phyloP scores from a whole-genome alignment of 2,797 vertebrate species.

The Eulemur mongoz region DNA sequence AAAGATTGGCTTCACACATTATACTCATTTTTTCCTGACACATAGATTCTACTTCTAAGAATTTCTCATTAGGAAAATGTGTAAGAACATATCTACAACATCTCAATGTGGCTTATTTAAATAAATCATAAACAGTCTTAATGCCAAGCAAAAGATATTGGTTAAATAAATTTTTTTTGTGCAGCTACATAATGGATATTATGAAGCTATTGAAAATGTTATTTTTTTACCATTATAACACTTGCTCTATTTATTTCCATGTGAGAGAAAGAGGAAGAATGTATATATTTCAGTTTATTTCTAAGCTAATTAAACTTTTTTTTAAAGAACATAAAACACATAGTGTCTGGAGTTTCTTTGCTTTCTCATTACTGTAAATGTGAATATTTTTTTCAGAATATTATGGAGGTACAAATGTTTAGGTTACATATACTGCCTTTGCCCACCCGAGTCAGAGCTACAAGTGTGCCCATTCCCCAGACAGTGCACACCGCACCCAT shows the following conservation, averaged over 20 bases:
- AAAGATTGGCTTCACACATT: neutral
- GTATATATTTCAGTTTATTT: neutral
- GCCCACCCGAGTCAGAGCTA: too few species aligned
- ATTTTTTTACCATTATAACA: constrained; percentile 6
- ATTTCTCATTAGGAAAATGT: neutral
- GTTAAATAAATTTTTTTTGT: constrained; percentile 17
- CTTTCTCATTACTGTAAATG: too few species aligned
- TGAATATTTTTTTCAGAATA: too few species aligned
- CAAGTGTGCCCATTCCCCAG: too few species aligned
- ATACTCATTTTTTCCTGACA: neutral
- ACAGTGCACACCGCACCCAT: too few species aligned
- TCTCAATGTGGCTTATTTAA: neutral
- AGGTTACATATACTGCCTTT: too few species aligned
- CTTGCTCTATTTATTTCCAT: neutral
- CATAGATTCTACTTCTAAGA: neutral
- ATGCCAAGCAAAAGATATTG: constrained; percentile 7
- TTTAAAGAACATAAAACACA: neutral
- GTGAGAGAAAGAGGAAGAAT: neutral
- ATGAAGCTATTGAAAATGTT: neutral
- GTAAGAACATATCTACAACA: neutral
- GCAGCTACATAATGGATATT: neutral
- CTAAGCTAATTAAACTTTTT: neutral
- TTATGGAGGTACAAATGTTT: too few species aligned
- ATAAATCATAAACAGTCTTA: neutral
- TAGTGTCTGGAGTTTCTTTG: neutral